Conservation (phyloP, 2,888 invertebrate species). For the Leucophenga montana region DNA sequence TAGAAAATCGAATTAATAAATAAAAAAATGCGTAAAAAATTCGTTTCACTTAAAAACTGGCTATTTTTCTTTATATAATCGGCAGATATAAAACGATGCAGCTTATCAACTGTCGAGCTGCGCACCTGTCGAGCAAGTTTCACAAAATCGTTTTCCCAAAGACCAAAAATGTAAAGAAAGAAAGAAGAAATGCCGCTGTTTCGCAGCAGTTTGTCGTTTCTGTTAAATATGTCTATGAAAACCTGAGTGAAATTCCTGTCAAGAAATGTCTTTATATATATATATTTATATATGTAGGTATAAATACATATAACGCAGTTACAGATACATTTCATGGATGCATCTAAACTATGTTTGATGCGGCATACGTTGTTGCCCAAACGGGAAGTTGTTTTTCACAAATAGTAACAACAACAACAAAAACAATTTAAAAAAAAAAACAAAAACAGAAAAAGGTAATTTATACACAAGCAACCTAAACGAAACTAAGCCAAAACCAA, state of each 20-base stretch:
- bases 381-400: slow-evolving; percentile 23
- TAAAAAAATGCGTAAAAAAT: slow-evolving; percentile 6
- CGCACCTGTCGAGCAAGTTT: slow-evolving; percentile 29
- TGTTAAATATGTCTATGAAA: neutral
- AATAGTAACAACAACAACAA: neutral
- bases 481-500: slow-evolving; percentile 1
- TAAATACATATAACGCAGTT: too few relatives aligned
- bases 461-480: neutral
- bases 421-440: neutral
- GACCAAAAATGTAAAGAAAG: slow-evolving; percentile 13
- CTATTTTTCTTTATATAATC: slow-evolving; percentile 5
- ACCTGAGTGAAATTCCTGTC: slow-evolving; percentile 31
- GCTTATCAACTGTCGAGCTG: neutral
- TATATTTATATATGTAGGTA: too few relatives aligned
- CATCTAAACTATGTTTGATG: neutral
- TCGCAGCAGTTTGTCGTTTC: too few relatives aligned
- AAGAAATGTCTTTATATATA: neutral
- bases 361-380: neutral
- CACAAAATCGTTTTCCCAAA: slow-evolving; percentile 25
- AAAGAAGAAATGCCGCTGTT: slow-evolving; percentile 3
- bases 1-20: too few relatives aligned
- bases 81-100: neutral
- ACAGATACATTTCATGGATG: neutral
- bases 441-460: neutral
- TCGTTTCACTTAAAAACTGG: neutral